These are phyloP conservation scores for Oithona nana DNA, from an alignment of 2,888 invertebrate species.

Conservation along the genomic window DNA sequence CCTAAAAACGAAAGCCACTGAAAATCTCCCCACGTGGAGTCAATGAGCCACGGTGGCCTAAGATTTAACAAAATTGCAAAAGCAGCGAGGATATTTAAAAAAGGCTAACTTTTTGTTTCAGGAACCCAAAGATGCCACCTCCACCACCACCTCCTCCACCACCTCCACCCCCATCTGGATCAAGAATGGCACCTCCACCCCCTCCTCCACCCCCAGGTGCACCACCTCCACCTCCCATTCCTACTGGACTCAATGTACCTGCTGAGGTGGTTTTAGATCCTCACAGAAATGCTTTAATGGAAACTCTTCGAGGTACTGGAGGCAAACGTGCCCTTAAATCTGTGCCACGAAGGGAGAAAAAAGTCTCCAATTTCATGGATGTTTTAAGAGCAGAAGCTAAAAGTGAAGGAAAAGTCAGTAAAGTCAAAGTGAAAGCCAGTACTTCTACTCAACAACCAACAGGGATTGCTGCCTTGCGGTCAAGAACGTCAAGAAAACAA, in stretches of 20 bases:
- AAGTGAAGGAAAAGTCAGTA: not conserved
- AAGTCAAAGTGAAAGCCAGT: not conserved
- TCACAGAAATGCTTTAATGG: not conserved
- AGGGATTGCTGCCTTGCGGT: not conserved
- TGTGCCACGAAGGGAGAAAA: not conserved
- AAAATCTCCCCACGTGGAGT: no score
- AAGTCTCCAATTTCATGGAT: constrained; percentile 2
- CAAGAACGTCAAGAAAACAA: not conserved
- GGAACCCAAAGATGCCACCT: not conserved
- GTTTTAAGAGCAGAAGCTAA: not conserved
- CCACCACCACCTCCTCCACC: constrained; percentile 3
- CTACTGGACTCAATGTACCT: not conserved
- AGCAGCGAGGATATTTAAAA: no score
- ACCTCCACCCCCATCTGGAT: not conserved
- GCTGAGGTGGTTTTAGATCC: not conserved
- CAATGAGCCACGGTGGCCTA: not conserved
- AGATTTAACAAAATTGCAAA: no score
- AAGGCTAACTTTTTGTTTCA: no score
- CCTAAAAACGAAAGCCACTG: not conserved
- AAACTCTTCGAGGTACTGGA: not conserved
- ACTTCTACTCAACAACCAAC: not conserved
- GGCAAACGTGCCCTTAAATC: not conserved
- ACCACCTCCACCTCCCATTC: not conserved
- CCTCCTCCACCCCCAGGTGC: not conserved
- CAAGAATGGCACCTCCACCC: not conserved